Base-by-base conservation (phyloP, 2,888 invertebrate species). In the Ormyrus rosae region DNA sequence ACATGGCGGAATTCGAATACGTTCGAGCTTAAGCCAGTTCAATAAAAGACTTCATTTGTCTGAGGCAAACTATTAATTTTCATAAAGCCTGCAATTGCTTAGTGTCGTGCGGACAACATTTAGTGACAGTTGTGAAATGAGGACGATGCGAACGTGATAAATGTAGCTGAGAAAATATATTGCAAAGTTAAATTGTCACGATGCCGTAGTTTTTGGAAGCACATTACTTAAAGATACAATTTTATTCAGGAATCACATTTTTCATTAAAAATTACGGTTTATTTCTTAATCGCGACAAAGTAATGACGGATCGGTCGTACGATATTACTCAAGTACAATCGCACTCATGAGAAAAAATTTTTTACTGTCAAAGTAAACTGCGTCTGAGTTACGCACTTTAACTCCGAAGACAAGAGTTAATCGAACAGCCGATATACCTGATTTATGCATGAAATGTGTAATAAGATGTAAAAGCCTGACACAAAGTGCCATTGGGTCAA, bases 311-410 rank as follows among this genome's bases (percentile, higher is more conserved):
- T 10, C 19, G 19, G 13, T 5, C 13, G 50, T 10, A 2, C 19
- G 9, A 45, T 7, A 67, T 19, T 10, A 51, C 50, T 9, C 51
- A 4, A 19, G 19, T 19, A 19, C 19, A 19, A 19, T 19, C 11
- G 11, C 48, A 34, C 34, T 51, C 11, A 19, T 10, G 51, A 51
- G 34, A 67, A 13, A 51, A 11, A 53, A 51, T 67, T 51, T 50
- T 51, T 67, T 67, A 53, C 50, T 9, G 50, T 67, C 50, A 51
- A 67, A 67, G 50, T 19, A 19, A 51, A 51, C 51, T 51, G 50
- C 10, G 50, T 1, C 10, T 10, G 5, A 67, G 65, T 51, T 67
- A 67, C 51, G 51, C 19, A 51, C 65, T 67, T 67, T 67, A 65
- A 51, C 65, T 19, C 19, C 19, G 19, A 19, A 19, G 19, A 34